A percentile compares a stretch with the other conserved stretches of the same genome.
Conservation (phyloP, 2,888 invertebrate genomes). For the Anthophora plumipes region DNA sequence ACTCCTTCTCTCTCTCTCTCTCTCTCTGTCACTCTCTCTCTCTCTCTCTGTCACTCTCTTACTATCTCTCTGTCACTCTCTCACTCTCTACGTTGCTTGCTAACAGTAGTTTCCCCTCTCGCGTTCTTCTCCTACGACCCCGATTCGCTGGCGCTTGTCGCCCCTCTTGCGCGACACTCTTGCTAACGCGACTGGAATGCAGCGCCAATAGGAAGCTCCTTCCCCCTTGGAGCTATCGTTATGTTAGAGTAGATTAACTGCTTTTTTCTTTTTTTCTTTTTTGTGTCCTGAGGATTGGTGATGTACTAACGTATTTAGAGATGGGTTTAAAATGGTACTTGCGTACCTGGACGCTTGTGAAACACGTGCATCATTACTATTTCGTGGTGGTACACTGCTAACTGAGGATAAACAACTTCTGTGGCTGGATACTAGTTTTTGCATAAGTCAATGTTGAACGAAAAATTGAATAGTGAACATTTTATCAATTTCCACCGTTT, state of each 20-base stretch:
- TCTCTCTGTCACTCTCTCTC: neutral
- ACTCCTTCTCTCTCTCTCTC: slow-evolving; percentile 23
- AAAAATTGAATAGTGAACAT: no score
- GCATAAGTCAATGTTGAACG: no score
- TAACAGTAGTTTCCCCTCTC: slow-evolving; percentile 33
- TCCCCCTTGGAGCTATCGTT: neutral
- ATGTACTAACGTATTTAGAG: no score
- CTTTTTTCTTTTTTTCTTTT: neutral
- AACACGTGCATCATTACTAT: no score
- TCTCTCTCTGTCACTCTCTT: neutral
- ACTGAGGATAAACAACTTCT: no score
- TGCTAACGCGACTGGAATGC: slow-evolving; percentile 34
- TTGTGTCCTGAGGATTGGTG: no score
- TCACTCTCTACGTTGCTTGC: slow-evolving; percentile 5
- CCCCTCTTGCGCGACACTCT: slow-evolving; percentile 8
- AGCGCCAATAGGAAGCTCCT: slow-evolving; percentile 15
- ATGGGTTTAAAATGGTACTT: no score
- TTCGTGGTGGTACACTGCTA: no score
- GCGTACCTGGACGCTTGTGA: no score
- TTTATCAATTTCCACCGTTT: no score
- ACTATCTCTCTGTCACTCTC: slow-evolving; percentile 44
- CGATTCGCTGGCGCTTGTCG: slow-evolving; percentile 2
- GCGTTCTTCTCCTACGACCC: neutral
- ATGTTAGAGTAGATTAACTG: neutral
- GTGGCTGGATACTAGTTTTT: no score